A percentile compares a stretch with the other conserved stretches of the same genome.
These are phyloP conservation scores for Brenthis ino DNA, from an alignment of 2,888 invertebrate genomes.

Conservation along the genomic window DNA sequence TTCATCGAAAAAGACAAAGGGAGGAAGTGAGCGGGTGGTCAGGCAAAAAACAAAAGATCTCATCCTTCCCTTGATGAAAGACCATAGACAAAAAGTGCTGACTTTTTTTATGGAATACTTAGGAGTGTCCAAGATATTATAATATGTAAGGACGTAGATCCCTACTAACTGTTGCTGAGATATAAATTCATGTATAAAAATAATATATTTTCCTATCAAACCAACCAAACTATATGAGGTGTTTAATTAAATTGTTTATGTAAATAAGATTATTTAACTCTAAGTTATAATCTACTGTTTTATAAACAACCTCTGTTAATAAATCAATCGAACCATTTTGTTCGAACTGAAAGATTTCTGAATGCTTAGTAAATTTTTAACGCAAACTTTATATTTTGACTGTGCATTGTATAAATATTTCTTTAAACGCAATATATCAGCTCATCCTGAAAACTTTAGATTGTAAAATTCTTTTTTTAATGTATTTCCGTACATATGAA, in stretches of 20 bases:
- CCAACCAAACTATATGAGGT: background rate
- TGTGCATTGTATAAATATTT: constrained; percentile 8
- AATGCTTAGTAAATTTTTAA: constrained; percentile 10
- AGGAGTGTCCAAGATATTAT: constrained; percentile 39
- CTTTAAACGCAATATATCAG: constrained; percentile 7
- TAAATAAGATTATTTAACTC: constrained; percentile 8
- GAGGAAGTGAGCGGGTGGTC: constrained; percentile 75
- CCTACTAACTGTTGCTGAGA: too few species aligned
- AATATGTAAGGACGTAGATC: too few species aligned
- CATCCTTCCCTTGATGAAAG: constrained; percentile 62
- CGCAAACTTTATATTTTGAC: constrained; percentile 5
- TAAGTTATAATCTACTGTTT: background rate
- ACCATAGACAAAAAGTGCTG: constrained; percentile 47
- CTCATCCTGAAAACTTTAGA: background rate
- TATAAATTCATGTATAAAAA: too few species aligned
- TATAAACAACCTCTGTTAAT: too few species aligned
- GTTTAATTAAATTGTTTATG: constrained; percentile 2
- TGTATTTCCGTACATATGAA: background rate
- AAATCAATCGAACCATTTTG: too few species aligned
- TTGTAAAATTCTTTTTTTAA: background rate
- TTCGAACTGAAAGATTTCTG: background rate
- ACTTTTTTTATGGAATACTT: constrained; percentile 53
- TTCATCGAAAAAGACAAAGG: constrained; percentile 72
- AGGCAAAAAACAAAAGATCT: constrained; percentile 64
- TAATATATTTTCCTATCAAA: too few species aligned